phyloP scores from a whole-genome alignment of 2,888 invertebrate species.

The Dorcus hopei region DNA sequence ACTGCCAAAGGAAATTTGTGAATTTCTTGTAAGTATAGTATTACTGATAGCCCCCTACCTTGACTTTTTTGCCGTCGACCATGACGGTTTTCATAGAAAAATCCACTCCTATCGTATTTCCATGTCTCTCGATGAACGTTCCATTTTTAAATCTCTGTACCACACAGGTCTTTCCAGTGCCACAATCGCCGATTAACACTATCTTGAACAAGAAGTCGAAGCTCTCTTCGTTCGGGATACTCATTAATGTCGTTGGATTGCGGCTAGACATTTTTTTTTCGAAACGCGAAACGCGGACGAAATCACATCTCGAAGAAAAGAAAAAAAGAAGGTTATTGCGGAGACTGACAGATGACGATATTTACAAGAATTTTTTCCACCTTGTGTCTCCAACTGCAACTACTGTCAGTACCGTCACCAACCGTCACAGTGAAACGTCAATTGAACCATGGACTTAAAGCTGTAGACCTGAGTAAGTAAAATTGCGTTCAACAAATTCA shows the following conservation, averaged over 20 bases:
- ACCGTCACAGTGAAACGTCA: too few relatives aligned
- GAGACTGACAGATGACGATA: too few relatives aligned
- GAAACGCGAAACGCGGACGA: background rate
- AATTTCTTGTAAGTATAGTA: background rate
- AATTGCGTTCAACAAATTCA: too few relatives aligned
- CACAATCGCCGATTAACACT: constrained; percentile 88
- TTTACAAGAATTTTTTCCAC: too few relatives aligned
- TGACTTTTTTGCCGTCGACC: constrained; percentile 91
- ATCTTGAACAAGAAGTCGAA: constrained; percentile 96
- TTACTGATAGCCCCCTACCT: constrained; percentile 58
- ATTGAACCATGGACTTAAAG: too few relatives aligned
- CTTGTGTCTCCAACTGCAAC: too few relatives aligned
- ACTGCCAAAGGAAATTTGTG: constrained; percentile 52
- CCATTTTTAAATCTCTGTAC: constrained; percentile 95
- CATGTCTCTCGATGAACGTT: constrained; percentile 91
- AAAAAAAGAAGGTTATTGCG: too few relatives aligned
- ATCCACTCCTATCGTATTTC: constrained; percentile 96
- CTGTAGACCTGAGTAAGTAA: too few relatives aligned
- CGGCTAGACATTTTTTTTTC: constrained; percentile 62
- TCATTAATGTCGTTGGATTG: constrained; percentile 74
- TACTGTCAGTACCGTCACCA: too few relatives aligned
- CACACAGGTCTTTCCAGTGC: constrained; percentile 91
- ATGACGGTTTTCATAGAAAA: constrained; percentile 97
- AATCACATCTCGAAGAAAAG: background rate
- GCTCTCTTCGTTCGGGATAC: constrained; percentile 69